These are phyloP conservation scores for Piaya cayana DNA, from an alignment of 2,113 vertebrate genomes.

Conservation along the genomic window DNA sequence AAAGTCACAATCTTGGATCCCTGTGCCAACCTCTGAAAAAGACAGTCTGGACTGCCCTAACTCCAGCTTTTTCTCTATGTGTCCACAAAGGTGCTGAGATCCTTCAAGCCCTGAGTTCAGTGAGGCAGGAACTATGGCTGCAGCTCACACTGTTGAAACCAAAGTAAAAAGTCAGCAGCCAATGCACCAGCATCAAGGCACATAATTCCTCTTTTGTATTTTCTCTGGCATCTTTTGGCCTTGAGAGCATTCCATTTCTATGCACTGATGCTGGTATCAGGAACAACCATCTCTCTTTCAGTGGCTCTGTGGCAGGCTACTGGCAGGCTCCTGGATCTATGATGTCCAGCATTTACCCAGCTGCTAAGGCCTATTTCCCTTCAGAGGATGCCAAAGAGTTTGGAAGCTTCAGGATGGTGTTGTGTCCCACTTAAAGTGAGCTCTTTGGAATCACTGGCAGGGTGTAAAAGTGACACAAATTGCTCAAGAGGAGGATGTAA, in stretches of 20 bases:
- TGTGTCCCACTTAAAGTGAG: too few relatives aligned
- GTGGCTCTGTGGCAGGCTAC: neutral
- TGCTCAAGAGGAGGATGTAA: too few relatives aligned
- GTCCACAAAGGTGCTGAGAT: neutral
- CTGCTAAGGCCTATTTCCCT: neutral
- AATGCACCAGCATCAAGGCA: neutral
- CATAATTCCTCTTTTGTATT: neutral
- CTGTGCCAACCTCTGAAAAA: neutral
- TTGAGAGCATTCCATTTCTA: neutral
- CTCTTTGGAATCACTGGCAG: too few relatives aligned
- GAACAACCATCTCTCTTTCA: neutral
- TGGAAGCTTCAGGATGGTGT: neutral
- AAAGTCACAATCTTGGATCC: neutral
- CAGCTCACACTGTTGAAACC: neutral
- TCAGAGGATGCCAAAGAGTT: neutral
- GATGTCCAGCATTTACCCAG: neutral
- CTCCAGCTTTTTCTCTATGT: neutral
- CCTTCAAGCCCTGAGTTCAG: neutral
- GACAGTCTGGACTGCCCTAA: neutral
- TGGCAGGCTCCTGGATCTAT: too few relatives aligned
- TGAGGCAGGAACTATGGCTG: neutral
- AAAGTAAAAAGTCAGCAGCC: rapidly evolving
- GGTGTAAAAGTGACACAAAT: too few relatives aligned
- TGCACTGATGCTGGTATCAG: neutral
- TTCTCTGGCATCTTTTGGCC: neutral